phyloP scores from a whole-genome alignment of 2,113 vertebrate species.

The Smithornis capensis region DNA sequence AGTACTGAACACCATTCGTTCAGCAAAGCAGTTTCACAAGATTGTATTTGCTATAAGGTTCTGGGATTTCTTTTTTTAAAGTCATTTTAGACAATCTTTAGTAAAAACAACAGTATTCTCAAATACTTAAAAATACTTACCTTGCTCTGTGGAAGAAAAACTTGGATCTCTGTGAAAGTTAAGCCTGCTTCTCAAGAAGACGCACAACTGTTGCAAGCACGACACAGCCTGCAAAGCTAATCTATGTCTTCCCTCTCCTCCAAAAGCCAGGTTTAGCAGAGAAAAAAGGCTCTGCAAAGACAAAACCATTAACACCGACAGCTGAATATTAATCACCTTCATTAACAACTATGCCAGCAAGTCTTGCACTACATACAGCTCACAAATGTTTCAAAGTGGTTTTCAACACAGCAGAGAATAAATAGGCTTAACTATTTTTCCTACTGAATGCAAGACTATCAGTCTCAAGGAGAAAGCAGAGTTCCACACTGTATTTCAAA shows the following conservation, averaged over 20 bases:
- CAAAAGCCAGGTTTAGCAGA: slow-evolving; percentile 81
- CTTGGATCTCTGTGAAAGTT: slow-evolving; percentile 91
- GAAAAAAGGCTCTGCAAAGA: slow-evolving; percentile 84
- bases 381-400: background rate
- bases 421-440: background rate
- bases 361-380: background rate
- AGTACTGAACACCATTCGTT: background rate
- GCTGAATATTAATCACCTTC: background rate
- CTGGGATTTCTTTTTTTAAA: background rate
- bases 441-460: background rate
- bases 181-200: slow-evolving; percentile 82
- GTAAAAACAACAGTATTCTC: background rate
- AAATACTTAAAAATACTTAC: slow-evolving; percentile 59
- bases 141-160: slow-evolving; percentile 87
- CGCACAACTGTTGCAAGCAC: slow-evolving; percentile 88
- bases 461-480: background rate
- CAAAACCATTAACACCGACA: background rate
- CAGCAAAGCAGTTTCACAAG: background rate
- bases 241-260: slow-evolving; percentile 76
- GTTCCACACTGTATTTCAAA: background rate
- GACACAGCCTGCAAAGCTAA: slow-evolving; percentile 82
- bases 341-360: background rate
- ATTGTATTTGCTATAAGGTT: background rate
- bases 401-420: background rate
- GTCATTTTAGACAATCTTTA: background rate